These are phyloP conservation scores for Coenonympha arcania DNA, from an alignment of 2,888 invertebrate species.

Conservation along the genomic window DNA sequence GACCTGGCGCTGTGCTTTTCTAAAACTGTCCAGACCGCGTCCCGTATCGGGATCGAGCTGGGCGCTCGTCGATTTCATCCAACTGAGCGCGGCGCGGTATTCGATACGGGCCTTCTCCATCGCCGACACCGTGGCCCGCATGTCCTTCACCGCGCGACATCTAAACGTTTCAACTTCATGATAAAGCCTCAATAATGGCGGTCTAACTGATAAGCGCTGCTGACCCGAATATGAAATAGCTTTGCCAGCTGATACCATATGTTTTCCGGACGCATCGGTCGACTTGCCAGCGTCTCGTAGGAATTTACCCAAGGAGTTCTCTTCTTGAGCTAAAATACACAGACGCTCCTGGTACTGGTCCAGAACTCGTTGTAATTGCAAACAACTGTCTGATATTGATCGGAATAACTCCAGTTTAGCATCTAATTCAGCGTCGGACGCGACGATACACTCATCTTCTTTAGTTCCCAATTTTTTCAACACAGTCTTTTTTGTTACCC, in stretches of 20 bases:
- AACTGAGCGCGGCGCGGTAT: constrained; percentile 94
- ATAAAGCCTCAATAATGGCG: constrained; percentile 89
- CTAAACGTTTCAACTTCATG: constrained; percentile 98
- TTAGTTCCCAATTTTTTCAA: constrained; percentile 94
- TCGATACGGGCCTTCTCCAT: constrained; percentile 98
- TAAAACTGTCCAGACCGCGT: constrained; percentile 94
- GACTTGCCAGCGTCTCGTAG: constrained; percentile 93
- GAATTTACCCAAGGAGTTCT: constrained; percentile 94
- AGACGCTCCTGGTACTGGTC: constrained; percentile 95
- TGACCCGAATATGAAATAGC: constrained; percentile 91
- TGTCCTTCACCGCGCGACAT: constrained; percentile 94
- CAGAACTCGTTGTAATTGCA: constrained; percentile 88
- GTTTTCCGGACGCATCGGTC: constrained; percentile 84
- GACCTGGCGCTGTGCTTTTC: constrained; percentile 89
- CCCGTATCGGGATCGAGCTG: constrained; percentile 98
- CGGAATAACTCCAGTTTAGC: constrained; percentile 95
- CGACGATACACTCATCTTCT: constrained; percentile 97
- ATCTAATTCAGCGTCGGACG: constrained; percentile 97
- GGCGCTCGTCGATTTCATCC: constrained; percentile 98
- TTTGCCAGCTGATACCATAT: constrained; percentile 80
- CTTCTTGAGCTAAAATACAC: constrained; percentile 94
- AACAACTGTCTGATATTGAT: constrained; percentile 92
- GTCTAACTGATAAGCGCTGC: constrained; percentile 89
- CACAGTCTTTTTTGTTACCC: constrained; percentile 98
- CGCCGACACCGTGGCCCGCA: constrained; percentile 88